Evolutionary conservation across 2,113 vertebrate species (phyloP).

Genomic region (Onychorhynchus coronatus): DNA sequence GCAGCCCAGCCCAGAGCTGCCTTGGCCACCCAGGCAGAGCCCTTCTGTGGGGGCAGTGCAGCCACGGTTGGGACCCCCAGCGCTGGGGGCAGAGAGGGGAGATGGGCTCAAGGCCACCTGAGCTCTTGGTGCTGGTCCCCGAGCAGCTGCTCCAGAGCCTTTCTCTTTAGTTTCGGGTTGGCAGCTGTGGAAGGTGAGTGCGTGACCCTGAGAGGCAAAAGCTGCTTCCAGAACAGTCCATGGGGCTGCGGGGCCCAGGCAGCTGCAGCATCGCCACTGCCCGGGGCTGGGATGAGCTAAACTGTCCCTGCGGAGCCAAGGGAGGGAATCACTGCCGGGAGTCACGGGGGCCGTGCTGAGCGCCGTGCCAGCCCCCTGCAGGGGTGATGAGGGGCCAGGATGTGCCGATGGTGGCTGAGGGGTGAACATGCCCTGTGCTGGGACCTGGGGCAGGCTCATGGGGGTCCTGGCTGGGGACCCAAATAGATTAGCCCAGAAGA

Average conservation of each 20-base stretch:
- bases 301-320: rapidly evolving
- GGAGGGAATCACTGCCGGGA: rapidly evolving
- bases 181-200: rapidly evolving
- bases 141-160: rapidly evolving
- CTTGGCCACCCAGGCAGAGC: neutral
- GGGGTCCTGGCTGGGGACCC: rapidly evolving
- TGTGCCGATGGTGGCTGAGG: rapidly evolving
- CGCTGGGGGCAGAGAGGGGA: neutral
- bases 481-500: neutral
- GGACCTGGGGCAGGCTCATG: rapidly evolving
- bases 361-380: rapidly evolving
- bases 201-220: rapidly evolving
- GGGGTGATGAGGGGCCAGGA: rapidly evolving
- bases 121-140: rapidly evolving
- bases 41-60: rapidly evolving
- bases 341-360: rapidly evolving
- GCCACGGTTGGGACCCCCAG: rapidly evolving
- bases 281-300: rapidly evolving
- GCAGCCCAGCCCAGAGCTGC: neutral
- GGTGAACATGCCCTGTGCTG: rapidly evolving
- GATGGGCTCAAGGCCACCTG: rapidly evolving
- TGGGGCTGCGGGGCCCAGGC: rapidly evolving
- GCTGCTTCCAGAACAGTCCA: neutral
- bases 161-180: rapidly evolving
- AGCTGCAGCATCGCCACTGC: rapidly evolving